These are phyloP conservation scores for Diaperis boleti DNA, from an alignment of 2,888 invertebrate genomes.

Conservation along the genomic window DNA sequence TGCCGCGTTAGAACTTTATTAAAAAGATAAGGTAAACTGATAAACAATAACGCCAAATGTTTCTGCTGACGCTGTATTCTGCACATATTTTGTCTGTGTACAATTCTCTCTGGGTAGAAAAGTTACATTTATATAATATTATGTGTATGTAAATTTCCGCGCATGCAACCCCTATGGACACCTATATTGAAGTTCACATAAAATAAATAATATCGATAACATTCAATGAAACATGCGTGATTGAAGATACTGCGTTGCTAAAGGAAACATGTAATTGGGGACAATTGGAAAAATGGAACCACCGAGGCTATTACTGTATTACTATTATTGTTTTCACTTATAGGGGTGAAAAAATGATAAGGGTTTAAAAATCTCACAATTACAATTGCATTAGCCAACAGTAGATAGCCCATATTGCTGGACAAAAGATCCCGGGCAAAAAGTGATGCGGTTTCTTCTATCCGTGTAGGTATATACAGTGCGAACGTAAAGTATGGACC, in stretches of 20 bases:
- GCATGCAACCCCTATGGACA: not conserved
- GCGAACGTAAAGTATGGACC: too few species aligned
- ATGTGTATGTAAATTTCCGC: slow-evolving; percentile 19
- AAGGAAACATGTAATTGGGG: not conserved
- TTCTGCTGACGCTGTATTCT: not conserved
- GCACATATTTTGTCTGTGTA: not conserved
- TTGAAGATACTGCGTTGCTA: not conserved
- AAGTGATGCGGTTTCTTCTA: too few species aligned
- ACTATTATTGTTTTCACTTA: too few species aligned
- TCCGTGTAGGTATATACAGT: too few species aligned
- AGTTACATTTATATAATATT: slow-evolving; percentile 18
- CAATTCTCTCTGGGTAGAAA: slow-evolving; percentile 1
- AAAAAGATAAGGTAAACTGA: slow-evolving; percentile 11
- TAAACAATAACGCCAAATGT: slow-evolving; percentile 1
- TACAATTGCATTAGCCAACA: too few species aligned
- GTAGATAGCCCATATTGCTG: too few species aligned
- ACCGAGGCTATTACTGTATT: too few species aligned
- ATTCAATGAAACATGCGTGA: not conserved
- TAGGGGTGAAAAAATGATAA: too few species aligned
- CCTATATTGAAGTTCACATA: not conserved
- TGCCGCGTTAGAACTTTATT: slow-evolving; percentile 13
- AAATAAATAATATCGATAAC: slow-evolving; percentile 12
- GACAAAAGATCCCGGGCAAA: too few species aligned
- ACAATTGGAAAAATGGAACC: not conserved
- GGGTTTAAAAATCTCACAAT: too few species aligned